Evolutionary conservation across 2,113 vertebrate genomes (phyloP).

Genomic region (Strigops habroptila): DNA sequence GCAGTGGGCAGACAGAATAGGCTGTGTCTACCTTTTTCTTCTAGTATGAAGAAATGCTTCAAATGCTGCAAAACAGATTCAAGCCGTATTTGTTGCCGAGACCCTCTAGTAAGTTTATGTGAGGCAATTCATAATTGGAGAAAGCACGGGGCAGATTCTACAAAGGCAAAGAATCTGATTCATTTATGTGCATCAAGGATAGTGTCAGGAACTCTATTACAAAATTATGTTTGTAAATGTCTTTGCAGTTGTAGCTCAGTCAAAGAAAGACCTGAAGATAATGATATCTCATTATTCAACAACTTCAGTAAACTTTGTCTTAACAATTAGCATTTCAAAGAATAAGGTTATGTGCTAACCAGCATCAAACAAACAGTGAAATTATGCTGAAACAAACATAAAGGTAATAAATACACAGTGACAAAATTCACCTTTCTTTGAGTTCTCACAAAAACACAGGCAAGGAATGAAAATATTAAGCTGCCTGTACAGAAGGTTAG

Average conservation of each 20-base stretch:
- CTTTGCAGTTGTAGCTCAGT: neutral
- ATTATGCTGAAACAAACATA: neutral
- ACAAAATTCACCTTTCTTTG: neutral
- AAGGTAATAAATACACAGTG: neutral
- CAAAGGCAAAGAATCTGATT: neutral
- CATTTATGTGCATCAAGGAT: neutral
- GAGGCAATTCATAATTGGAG: neutral
- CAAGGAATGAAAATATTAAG: neutral
- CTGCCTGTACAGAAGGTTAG: neutral
- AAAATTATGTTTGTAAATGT: neutral
- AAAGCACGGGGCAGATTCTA: neutral
- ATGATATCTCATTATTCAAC: neutral
- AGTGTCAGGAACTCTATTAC: neutral
- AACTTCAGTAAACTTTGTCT: neutral
- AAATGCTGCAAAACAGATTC: neutral
- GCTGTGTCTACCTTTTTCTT: neutral
- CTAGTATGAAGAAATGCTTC: neutral
- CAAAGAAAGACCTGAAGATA: neutral
- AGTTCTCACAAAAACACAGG: neutral
- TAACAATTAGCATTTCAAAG: slow-evolving; percentile 14
- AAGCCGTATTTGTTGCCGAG: neutral
- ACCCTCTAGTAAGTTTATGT: neutral
- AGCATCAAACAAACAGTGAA: neutral
- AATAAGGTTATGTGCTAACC: neutral
- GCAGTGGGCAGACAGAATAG: neutral